Evolutionary conservation across 2,113 vertebrate genomes (phyloP).

Genomic region (Phyllostomus discolor): DNA sequence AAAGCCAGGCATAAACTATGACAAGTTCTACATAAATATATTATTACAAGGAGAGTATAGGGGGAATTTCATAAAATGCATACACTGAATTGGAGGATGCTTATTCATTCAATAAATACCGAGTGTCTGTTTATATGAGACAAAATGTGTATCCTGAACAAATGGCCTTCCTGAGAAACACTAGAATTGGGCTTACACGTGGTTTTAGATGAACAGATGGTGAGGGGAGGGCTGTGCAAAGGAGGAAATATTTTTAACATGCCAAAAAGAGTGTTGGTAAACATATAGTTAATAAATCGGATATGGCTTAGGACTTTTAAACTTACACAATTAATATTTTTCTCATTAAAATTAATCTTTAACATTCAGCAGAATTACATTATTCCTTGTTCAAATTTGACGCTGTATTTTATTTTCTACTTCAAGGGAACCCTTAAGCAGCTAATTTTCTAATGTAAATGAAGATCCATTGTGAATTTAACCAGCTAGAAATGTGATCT

Average conservation of each 20-base stretch:
- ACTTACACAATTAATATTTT: not conserved
- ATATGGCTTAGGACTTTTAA: not conserved
- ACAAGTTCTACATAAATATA: not conserved
- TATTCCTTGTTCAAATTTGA: not conserved
- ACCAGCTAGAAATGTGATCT: not conserved
- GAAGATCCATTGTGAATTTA: not conserved
- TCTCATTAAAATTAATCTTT: not conserved
- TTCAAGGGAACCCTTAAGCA: not conserved
- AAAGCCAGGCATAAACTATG: not conserved
- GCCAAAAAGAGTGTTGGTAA: not conserved
- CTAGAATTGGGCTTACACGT: not conserved
- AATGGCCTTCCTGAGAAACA: not conserved
- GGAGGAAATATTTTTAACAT: not conserved
- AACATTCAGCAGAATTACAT: not conserved
- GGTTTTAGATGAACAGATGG: not conserved
- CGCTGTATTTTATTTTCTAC: not conserved
- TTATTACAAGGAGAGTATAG: not conserved
- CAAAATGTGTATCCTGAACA: not conserved
- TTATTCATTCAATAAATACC: not conserved
- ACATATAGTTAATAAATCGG: not conserved
- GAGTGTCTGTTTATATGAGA: not conserved
- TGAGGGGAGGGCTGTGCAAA: not conserved
- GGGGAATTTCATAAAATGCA: not conserved
- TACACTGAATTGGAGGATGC: not conserved
- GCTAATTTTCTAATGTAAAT: slow-evolving; percentile 24